Evolutionary conservation across 2,888 invertebrate genomes (phyloP).

Genomic region (Watsonalla cultraria): DNA sequence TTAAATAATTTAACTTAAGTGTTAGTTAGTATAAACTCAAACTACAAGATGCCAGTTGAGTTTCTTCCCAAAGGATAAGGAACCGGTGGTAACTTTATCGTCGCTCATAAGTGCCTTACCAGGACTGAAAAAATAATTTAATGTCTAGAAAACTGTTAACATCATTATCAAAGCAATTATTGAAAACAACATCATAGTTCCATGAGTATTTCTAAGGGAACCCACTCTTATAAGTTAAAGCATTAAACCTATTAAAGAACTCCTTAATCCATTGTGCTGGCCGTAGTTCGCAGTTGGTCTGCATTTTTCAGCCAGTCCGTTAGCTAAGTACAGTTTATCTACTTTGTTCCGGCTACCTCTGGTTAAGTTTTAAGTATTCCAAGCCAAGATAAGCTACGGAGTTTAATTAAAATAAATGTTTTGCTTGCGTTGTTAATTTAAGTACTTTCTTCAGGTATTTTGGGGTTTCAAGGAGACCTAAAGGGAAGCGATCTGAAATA

Average conservation of each 20-base stretch:
- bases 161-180: too few species aligned
- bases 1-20: too few species aligned
- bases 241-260: not conserved
- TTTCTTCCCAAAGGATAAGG: too few species aligned
- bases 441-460: not conserved
- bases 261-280: not conserved
- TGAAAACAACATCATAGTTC: too few species aligned
- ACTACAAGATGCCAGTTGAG: too few species aligned
- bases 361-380: conserved; percentile 24
- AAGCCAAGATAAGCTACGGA: conserved; percentile 8
- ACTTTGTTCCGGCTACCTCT: conserved; percentile 12
- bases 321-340: conserved; percentile 9
- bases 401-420: not conserved
- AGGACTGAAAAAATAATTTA: too few species aligned
- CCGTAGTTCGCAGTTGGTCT: not conserved
- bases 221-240: not conserved
- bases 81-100: too few species aligned
- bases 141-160: too few species aligned
- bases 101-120: too few species aligned
- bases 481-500: too few species aligned
- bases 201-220: too few species aligned
- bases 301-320: not conserved
- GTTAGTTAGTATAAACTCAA: too few species aligned
- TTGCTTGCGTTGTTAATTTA: not conserved
- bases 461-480: not conserved